Conservation (phyloP, 23 tunicate species). For the Ciona savignyi region DNA sequence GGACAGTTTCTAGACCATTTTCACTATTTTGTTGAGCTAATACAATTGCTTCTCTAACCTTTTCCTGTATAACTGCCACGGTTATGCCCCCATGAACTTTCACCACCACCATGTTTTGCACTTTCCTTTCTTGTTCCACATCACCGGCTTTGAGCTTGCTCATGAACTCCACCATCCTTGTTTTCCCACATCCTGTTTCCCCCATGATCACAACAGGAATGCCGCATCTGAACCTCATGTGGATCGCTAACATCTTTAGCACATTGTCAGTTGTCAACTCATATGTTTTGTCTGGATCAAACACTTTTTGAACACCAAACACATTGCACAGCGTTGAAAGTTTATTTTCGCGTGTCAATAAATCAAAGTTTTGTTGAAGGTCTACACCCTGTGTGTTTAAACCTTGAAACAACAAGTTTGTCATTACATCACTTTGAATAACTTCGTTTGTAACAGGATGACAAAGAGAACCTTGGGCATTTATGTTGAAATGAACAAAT, state of each 20-base stretch:
- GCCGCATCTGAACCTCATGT: conserved; percentile 45
- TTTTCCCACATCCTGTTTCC: conserved; percentile 65
- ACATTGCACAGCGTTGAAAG: conserved; percentile 24
- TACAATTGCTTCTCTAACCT: conserved; percentile 27
- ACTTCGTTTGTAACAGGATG: conserved; percentile 19
- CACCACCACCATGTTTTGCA: conserved; percentile 35
- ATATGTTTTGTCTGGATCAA: conserved; percentile 64
- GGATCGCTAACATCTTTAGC: conserved; percentile 45
- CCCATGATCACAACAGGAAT: conserved; percentile 63
- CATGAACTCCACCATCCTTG: conserved; percentile 64
- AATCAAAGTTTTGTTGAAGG: conserved; percentile 29
- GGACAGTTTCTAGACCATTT: conserved; percentile 13
- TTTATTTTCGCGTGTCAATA: conserved; percentile 13
- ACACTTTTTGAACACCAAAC: conserved; percentile 15
- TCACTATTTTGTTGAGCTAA: conserved; percentile 7
- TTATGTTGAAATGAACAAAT: conserved; percentile 34
- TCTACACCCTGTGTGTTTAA: conserved; percentile 23
- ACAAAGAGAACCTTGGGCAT: conserved; percentile 16
- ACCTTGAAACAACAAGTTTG: not conserved
- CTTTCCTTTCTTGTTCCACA: not conserved
- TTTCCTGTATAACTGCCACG: conserved; percentile 24
- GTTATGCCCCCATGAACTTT: conserved; percentile 78
- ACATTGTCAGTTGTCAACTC: conserved; percentile 80
- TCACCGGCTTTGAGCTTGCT: conserved; percentile 22
- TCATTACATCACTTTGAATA: not conserved